Evolutionary conservation across 1,140 invertebrate species (phyloP).

Genomic region (Euborellia annulipes): DNA sequence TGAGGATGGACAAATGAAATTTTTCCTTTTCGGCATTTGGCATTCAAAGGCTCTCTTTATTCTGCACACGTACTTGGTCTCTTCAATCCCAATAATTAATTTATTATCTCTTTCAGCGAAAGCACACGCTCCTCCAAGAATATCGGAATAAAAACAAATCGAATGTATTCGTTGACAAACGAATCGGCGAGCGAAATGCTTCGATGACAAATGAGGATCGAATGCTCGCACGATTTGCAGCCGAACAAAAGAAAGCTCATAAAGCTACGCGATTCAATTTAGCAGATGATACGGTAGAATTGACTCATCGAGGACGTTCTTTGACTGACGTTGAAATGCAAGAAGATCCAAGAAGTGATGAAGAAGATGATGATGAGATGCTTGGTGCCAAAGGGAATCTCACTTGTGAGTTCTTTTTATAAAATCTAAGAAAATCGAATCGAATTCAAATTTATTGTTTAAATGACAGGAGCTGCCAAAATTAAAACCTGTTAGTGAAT

Average conservation of each 20-base stretch:
- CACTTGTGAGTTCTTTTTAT: background rate
- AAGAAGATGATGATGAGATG: conserved; percentile 54
- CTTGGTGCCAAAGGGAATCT: conserved; percentile 29
- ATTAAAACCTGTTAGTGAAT: too few relatives aligned
- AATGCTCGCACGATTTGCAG: conserved; percentile 63
- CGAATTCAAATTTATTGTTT: too few relatives aligned
- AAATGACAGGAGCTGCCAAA: too few relatives aligned
- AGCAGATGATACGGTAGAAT: conserved; percentile 65
- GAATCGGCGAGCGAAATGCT: conserved; percentile 68
- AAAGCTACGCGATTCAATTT: conserved; percentile 65
- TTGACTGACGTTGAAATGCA: conserved; percentile 82
- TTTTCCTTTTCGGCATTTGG: too few relatives aligned
- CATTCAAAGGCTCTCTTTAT: too few relatives aligned
- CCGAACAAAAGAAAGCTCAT: conserved; percentile 52
- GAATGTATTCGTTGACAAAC: conserved; percentile 69
- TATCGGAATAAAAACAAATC: conserved; percentile 65
- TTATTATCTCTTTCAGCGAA: conserved; percentile 35
- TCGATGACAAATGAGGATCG: conserved; percentile 62
- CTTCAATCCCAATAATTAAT: too few relatives aligned
- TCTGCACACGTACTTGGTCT: too few relatives aligned
- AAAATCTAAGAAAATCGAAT: too few relatives aligned
- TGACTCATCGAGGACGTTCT: conserved; percentile 76
- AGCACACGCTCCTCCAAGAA: conserved; percentile 71
- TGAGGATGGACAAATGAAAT: too few relatives aligned
- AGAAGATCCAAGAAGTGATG: conserved; percentile 65